phyloP scores from a whole-genome alignment of 1,140 invertebrate genomes.

The Bombus pascuorum region DNA sequence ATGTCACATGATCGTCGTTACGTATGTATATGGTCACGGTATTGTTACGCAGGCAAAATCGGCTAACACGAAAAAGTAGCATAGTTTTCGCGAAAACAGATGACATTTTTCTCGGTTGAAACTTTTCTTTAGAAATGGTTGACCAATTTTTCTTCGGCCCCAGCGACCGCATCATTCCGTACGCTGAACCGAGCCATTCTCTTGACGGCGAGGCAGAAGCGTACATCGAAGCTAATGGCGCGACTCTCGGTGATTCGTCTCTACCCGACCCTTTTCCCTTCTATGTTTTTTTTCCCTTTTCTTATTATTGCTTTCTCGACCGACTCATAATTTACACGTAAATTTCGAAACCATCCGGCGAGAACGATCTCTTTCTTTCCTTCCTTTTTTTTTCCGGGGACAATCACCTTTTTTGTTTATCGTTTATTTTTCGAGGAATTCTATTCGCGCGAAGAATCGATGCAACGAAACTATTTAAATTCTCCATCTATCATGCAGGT shows the following conservation, averaged over 20 bases:
- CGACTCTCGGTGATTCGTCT: conserved; percentile 56
- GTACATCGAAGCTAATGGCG: conserved; percentile 61
- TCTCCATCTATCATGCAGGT: no score
- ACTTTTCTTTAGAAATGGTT: conserved; percentile 39
- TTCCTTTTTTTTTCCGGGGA: no score
- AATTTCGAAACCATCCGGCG: not conserved
- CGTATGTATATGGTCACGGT: not conserved
- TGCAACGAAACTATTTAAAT: no score
- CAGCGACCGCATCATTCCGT: conserved; percentile 48
- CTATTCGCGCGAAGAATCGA: no score
- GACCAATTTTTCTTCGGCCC: conserved; percentile 45
- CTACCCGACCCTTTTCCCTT: conserved; percentile 23
- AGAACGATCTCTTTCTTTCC: not conserved
- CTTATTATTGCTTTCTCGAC: not conserved
- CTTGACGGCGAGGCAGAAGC: conserved; percentile 41
- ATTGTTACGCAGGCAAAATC: not conserved
- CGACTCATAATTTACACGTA: conserved; percentile 5
- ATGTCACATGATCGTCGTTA: not conserved
- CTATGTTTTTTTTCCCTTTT: conserved; percentile 9
- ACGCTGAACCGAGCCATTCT: conserved; percentile 50
- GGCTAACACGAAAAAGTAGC: not conserved
- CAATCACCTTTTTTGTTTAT: not conserved
- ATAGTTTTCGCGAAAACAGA: conserved; percentile 22
- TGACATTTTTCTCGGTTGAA: conserved; percentile 30
- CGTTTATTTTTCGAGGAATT: no score